phyloP scores from a whole-genome alignment of 1,140 invertebrate species.

The Drosophila repleta region DNA sequence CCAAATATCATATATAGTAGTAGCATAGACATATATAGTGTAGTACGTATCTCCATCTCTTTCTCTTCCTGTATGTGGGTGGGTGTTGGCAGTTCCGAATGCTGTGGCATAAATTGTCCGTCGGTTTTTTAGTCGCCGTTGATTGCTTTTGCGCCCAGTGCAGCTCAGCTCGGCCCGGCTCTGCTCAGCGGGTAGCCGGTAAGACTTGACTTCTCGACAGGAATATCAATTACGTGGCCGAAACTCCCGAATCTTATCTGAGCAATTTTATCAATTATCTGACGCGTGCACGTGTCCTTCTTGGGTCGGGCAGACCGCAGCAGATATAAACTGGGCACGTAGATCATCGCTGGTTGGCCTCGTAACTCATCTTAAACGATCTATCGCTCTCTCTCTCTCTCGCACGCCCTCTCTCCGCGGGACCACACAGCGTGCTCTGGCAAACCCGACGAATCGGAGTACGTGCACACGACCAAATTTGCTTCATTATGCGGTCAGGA shows the following conservation, averaged over 20 bases:
- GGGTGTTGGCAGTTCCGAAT: conserved; percentile 68
- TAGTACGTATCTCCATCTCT: conserved; percentile 10
- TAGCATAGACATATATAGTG: conserved; percentile 2
- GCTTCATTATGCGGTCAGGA: conserved; percentile 65
- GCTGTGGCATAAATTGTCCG: conserved; percentile 78
- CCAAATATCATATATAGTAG: conserved; percentile 41
- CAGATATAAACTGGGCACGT: conserved; percentile 46
- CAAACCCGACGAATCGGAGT: conserved; percentile 31
- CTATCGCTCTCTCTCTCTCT: conserved; percentile 12
- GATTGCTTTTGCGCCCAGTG: conserved; percentile 43
- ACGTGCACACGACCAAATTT: conserved; percentile 74
- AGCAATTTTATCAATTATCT: conserved; percentile 69
- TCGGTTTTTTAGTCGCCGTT: conserved; percentile 59
- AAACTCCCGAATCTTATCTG: conserved; percentile 58
- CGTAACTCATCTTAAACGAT: conserved; percentile 76
- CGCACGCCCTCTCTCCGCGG: conserved; percentile 12
- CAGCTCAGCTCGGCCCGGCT: conserved; percentile 10
- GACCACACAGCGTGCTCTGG: conserved; percentile 28
- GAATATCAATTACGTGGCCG: conserved; percentile 73
- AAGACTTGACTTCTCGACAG: conserved; percentile 38
- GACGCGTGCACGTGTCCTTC: conserved; percentile 54
- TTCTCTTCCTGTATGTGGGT: conserved; percentile 37
- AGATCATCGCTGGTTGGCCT: conserved; percentile 41
- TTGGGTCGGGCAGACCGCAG: conserved; percentile 1
- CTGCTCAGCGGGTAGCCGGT: conserved; percentile 60